Conservation (phyloP, 2,888 invertebrate genomes). For the Chorisops tibialis region DNA sequence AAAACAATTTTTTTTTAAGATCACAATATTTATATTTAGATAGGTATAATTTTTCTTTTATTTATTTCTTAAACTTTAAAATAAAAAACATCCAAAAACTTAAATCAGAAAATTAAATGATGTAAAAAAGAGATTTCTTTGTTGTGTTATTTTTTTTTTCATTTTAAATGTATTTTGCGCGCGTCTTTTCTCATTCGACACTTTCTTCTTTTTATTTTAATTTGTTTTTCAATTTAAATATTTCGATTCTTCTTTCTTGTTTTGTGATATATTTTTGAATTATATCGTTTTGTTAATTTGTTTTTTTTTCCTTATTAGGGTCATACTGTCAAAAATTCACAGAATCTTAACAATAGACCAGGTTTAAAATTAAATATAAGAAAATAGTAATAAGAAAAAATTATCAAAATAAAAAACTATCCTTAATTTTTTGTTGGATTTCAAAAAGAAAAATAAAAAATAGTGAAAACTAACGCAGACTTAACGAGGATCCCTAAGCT, state of each 20-base stretch:
- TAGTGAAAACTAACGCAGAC: no score
- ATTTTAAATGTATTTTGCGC: slow-evolving; percentile 13
- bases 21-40: slow-evolving; percentile 18
- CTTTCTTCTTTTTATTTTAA: background rate
- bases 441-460: no score
- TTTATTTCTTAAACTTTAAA: background rate
- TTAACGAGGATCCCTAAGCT: no score
- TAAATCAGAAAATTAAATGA: slow-evolving; percentile 3
- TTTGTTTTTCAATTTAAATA: slow-evolving; percentile 8
- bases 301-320: slow-evolving; percentile 10
- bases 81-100: slow-evolving; percentile 6
- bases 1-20: background rate
- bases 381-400: background rate
- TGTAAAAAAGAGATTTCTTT: slow-evolving; percentile 8
- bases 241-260: no score
- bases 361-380: no score
- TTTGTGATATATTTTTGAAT: no score
- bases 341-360: slow-evolving; percentile 24
- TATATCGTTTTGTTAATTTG: background rate
- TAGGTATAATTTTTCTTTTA: slow-evolving; percentile 4
- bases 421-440: no score
- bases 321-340: slow-evolving; percentile 26
- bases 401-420: background rate
- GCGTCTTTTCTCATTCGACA: slow-evolving; percentile 8
- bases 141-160: background rate